Conservation (phyloP, 1,140 invertebrate species). For the Pogonomyrmex barbatus region DNA sequence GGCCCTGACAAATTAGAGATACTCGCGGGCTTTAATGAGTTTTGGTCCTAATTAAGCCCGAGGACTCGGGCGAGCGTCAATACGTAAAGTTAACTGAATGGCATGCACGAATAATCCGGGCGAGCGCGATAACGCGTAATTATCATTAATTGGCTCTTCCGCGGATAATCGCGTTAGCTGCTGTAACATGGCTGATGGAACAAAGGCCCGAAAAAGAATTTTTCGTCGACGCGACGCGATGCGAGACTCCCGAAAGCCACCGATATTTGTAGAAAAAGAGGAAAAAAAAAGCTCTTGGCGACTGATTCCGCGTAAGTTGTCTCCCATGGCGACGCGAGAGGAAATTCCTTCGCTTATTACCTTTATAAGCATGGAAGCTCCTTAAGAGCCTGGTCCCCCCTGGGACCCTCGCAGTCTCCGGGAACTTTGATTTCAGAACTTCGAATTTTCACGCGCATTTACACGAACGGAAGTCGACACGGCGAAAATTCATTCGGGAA, state of each 20-base stretch:
- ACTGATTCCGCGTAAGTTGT: neutral
- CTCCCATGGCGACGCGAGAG: neutral
- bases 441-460: constrained; percentile 59
- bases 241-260: neutral
- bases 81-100: constrained; percentile 61
- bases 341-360: neutral
- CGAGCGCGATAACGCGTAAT: constrained; percentile 54
- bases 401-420: neutral
- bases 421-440: constrained; percentile 37
- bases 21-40: constrained; percentile 59
- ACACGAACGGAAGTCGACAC: constrained; percentile 6
- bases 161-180: constrained; percentile 42
- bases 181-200: neutral
- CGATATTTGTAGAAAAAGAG: neutral
- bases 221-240: neutral
- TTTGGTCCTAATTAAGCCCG: constrained; percentile 59
- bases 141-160: constrained; percentile 61
- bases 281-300: neutral
- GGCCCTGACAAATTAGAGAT: constrained; percentile 59
- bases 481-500: constrained; percentile 45
- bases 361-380: neutral
- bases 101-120: constrained; percentile 39
- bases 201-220: neutral
- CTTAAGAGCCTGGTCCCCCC: neutral
- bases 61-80: constrained; percentile 50